Conservation (phyloP, 2,888 invertebrate genomes). For the Selenia dentaria region DNA sequence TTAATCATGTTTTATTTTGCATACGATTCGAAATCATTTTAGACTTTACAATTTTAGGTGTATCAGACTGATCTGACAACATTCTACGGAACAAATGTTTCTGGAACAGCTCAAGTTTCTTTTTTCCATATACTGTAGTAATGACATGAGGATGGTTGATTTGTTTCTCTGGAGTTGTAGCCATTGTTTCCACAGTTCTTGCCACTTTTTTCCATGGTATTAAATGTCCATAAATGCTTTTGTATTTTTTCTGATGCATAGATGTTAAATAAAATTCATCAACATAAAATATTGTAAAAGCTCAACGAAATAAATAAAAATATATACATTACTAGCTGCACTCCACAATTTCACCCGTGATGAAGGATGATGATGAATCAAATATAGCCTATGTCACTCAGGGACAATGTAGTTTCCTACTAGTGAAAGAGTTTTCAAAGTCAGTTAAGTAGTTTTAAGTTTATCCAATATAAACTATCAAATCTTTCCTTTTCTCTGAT, state of each 20-base stretch:
- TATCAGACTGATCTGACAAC: constrained; percentile 33
- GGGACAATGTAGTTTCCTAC: too few relatives aligned
- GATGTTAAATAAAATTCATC: too few relatives aligned
- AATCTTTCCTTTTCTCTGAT: too few relatives aligned
- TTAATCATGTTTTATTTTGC: constrained; percentile 1
- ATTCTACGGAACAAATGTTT: constrained; percentile 54
- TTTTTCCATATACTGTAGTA: constrained; percentile 38
- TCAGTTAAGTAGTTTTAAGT: too few relatives aligned
- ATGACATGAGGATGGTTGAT: constrained; percentile 30
- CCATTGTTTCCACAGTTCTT: neutral
- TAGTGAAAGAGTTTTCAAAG: too few relatives aligned
- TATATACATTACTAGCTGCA: too few relatives aligned
- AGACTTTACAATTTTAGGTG: constrained; percentile 42
- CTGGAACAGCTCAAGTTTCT: constrained; percentile 47
- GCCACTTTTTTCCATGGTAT: constrained; percentile 46
- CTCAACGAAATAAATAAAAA: too few relatives aligned
- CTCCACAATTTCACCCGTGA: too few relatives aligned
- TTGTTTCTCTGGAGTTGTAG: constrained; percentile 30
- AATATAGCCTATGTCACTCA: too few relatives aligned
- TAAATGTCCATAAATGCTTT: constrained; percentile 52
- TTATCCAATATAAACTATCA: too few relatives aligned
- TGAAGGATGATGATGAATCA: too few relatives aligned
- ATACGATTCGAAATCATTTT: constrained; percentile 6
- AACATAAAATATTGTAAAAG: too few relatives aligned
- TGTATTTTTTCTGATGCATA: neutral